Evolutionary conservation across 2,797 vertebrate species (phyloP), one percentile per base, ranked within the genome.

Genomic region (Neosalanx taihuensis): DNA sequence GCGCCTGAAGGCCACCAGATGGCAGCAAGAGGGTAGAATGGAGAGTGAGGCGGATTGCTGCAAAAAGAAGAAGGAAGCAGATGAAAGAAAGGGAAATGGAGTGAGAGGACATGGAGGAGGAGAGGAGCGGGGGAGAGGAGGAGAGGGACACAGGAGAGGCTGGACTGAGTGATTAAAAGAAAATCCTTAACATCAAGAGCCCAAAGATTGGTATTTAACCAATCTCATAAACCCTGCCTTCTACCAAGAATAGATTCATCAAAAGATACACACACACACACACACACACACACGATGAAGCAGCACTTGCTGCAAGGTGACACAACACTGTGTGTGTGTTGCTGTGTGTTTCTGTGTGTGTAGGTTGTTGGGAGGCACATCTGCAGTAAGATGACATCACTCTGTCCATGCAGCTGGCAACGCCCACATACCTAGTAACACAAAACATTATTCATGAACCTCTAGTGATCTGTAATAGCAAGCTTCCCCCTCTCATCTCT

Each of bases 171-270:
- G 71, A 57, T 71, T 71, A 71, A 67, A 77, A 82, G 83, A 76
- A 81, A 77, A 79, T 75, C 79, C 79, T 79, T 73, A 72, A 79
- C 81, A 79, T 73, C 78, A 65, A 62, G 33, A 76, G 79, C 62
- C 60, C 61, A 72, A 37, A 70, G 51, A 74, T 88, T 86, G 86
- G 86, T 73, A 88, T 85, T 73, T 59, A 76, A 72, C 85, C 86
- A 88, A 86, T 86, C 81, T 71, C 76, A 3, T 59, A 70, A 76
- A 7, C 15, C 69, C 64, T 29, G 10, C 51, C 70, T 69, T 69
- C 59, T 51, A 41, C 59, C 57, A 51, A 13, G 49, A 51, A 18
- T 12, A 46, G 41, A 46, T 12, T 26, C 23, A 51, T 18, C 13
- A 13, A 51, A 51, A 51, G 12, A 51, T 18, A 51, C 49, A 51